Percentiles rank a stretch among this genome's conserved stretches.
phyloP scores from a whole-genome alignment of 2,888 invertebrate genomes.

The Cryptosula pallasiana region DNA sequence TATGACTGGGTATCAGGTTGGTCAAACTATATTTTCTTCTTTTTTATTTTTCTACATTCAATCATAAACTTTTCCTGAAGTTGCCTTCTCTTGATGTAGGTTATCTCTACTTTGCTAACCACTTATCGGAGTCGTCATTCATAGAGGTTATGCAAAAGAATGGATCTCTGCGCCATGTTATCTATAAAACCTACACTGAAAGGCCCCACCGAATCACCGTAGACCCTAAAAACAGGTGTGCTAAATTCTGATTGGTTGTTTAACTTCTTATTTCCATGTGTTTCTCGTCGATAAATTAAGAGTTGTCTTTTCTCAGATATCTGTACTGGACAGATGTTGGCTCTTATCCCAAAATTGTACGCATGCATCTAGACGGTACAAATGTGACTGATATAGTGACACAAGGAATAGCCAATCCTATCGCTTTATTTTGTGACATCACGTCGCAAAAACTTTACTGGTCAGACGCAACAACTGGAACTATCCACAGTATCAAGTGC shows the following conservation, averaged over 20 bases:
- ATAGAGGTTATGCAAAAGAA: conserved; percentile 90
- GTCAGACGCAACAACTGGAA: conserved; percentile 71
- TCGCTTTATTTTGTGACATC: conserved; percentile 86
- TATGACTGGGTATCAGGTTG: conserved; percentile 21
- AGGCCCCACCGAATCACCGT: conserved; percentile 92
- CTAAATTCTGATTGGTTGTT: not conserved
- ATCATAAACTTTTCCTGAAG: too few species aligned
- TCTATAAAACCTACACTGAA: conserved; percentile 84
- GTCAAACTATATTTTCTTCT: too few species aligned
- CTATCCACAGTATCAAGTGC: not conserved
- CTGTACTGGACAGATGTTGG: conserved; percentile 98
- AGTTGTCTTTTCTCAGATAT: conserved; percentile 56
- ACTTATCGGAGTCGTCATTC: conserved; percentile 91
- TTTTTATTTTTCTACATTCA: too few species aligned
- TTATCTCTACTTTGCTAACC: conserved; percentile 93
- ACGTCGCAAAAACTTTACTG: conserved; percentile 91
- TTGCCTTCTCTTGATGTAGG: too few species aligned
- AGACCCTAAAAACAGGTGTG: conserved; percentile 77
- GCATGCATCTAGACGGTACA: conserved; percentile 78
- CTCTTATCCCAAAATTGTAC: conserved; percentile 88
- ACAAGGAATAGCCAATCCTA: conserved; percentile 82
- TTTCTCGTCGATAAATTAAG: conserved; percentile 9
- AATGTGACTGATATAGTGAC: conserved; percentile 80
- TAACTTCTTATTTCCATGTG: not conserved
- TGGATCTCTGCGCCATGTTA: conserved; percentile 80